Conservation (phyloP, 2,888 invertebrate species). For the Bellardia pandia region DNA sequence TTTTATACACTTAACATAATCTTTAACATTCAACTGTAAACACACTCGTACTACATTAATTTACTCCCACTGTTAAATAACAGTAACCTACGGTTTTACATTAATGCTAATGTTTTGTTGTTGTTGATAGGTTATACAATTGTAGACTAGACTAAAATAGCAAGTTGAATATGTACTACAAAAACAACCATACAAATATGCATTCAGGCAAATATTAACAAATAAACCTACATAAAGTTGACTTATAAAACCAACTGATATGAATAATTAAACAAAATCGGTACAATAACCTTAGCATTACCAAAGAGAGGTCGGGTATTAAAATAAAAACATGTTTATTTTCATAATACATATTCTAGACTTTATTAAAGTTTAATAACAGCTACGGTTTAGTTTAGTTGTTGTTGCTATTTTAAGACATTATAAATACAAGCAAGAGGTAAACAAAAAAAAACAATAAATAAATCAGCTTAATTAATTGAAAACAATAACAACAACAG, state of each 20-base stretch:
- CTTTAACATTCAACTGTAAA: not conserved
- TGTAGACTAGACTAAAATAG: not conserved
- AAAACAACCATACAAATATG: not conserved
- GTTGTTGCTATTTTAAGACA: not conserved
- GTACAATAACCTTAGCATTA: conserved; percentile 29
- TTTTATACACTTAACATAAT: not conserved
- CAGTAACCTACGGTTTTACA: not conserved
- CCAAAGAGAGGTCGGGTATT: not conserved
- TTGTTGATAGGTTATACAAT: conserved; percentile 2
- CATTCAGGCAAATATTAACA: not conserved
- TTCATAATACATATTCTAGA: not conserved
- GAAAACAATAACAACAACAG: conserved; percentile 26
- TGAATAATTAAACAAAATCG: conserved; percentile 3
- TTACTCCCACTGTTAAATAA: not conserved
- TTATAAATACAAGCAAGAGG: conserved; percentile 1
- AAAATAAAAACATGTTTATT: conserved; percentile 19
- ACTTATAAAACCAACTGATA: not conserved
- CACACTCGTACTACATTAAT: not conserved
- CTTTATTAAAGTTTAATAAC: not conserved
- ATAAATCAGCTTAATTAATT: not conserved
- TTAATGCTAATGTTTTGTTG: not conserved
- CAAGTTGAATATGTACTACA: not conserved
- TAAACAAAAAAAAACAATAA: conserved; percentile 36
- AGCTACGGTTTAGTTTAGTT: not conserved
- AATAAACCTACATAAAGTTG: not conserved